These are phyloP conservation scores for Meloidogyne chitwoodi DNA, from an alignment of 1,140 invertebrate genomes.

Conservation along the genomic window DNA sequence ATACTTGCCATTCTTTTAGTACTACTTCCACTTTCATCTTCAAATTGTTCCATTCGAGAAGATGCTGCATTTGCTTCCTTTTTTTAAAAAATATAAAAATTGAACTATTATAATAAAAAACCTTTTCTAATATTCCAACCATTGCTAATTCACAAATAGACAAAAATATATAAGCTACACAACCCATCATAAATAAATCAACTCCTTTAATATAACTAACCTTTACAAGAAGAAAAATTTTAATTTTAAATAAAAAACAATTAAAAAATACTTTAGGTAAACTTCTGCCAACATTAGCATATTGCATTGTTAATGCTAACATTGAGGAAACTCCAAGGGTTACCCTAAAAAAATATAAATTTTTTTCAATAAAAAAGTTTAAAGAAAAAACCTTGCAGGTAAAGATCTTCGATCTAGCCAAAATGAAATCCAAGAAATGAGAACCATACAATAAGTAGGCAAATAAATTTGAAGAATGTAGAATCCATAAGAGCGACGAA, in stretches of 20 bases:
- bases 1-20: neutral
- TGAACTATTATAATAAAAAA: neutral
- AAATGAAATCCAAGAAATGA: constrained; percentile 59
- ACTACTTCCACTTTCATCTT: constrained; percentile 11
- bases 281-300: constrained; percentile 51
- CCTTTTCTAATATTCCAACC: constrained; percentile 58
- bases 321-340: constrained; percentile 56
- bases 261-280: constrained; percentile 50
- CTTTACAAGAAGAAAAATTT: constrained; percentile 25
- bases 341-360: constrained; percentile 16
- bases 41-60: constrained; percentile 9
- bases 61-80: constrained; percentile 6
- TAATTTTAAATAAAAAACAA: constrained; percentile 12
- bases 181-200: constrained; percentile 61
- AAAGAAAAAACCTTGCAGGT: constrained; percentile 25
- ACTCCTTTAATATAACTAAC: constrained; percentile 63
- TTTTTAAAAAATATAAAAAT: neutral
- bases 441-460: constrained; percentile 42
- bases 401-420: constrained; percentile 53
- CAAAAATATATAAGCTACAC: constrained; percentile 62
- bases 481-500: constrained; percentile 63
- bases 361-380: neutral
- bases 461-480: constrained; percentile 64
- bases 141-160: constrained; percentile 62
- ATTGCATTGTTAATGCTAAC: constrained; percentile 58